phyloP scores from a whole-genome alignment of 2,888 invertebrate genomes.

The Thymelicus lineola region DNA sequence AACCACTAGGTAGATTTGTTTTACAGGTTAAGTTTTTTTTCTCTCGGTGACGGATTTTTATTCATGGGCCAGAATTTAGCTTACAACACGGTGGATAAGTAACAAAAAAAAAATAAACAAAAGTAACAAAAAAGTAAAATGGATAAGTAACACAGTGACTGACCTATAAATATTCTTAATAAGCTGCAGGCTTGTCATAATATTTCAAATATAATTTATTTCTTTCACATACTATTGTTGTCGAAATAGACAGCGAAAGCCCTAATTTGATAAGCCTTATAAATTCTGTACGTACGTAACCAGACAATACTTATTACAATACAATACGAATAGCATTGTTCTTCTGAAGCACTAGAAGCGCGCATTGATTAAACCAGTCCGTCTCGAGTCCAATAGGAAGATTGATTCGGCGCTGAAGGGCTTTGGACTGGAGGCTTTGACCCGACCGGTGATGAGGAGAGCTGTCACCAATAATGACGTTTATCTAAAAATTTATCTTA shows the following conservation, averaged over 20 bases:
- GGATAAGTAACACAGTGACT: no score
- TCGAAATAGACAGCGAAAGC: neutral
- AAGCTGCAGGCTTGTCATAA: no score
- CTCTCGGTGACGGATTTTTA: neutral
- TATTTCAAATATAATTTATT: no score
- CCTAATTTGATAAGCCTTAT: neutral
- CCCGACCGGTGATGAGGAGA: neutral
- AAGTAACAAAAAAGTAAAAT: no score
- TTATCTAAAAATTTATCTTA: neutral
- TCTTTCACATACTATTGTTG: neutral
- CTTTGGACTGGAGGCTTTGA: neutral
- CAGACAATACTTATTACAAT: constrained; percentile 1
- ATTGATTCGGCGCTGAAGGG: constrained; percentile 26
- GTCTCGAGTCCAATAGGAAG: constrained; percentile 13
- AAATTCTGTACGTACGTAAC: neutral
- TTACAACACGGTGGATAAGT: no score
- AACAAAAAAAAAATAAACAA: no score
- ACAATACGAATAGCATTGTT: neutral
- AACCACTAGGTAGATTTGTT: neutral
- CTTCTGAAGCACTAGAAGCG: neutral
- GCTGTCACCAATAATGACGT: neutral
- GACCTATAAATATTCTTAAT: no score
- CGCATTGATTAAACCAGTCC: neutral
- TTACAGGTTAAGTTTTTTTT: neutral
- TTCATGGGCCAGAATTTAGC: neutral